Base-by-base conservation (phyloP, 2,888 invertebrate species). In the Pterostichus madidus region DNA sequence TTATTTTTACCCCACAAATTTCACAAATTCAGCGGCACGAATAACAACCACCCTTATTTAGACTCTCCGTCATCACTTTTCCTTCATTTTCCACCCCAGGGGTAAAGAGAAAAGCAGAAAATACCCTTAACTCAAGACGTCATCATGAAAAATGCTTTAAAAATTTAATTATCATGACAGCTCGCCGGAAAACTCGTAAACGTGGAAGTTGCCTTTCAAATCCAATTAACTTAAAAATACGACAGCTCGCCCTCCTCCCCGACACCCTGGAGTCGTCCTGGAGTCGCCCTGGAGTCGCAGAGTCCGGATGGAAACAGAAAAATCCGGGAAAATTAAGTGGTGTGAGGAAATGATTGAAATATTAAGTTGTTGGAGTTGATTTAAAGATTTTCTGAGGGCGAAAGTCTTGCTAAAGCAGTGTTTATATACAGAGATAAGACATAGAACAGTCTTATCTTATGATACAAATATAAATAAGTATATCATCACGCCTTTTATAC, bases 141-240 rank as follows among this genome's bases (percentile, higher is more conserved):
- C 53, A 39, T 39, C 39, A 56, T 56, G 81, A 83, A 83, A 79
- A 83, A 83, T 77, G 79, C 31, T 79, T 73, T 46, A 61, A 73
- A 73, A 79, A 83, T 79, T 83, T 79, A 79, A 83, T 83, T 83
- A 83, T 83, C 83, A 73, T 49, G 83, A 83, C 83, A 53, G 71
- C 4, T n/a, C 24, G 71, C 44, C 68, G 81, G 73, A 10, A 32
- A 64, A 71, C 64, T 78, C 59, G 73, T 73, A 11, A 61, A 64
- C 17, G 80, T 24, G 83, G 78, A 83, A 80, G 49, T 49, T 49
- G 79, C 75, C 64, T 79, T 79, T 83, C 83, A 39, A 59, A 83
- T 35, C 61, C 61, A 73, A 83, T 83, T 80, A 83, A 83, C 61
- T 83, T 73, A 49, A 44, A 64, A 82, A 82, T 78, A 56, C 10